phyloP scores from a whole-genome alignment of 2,888 invertebrate genomes.

The Venustoraphidia nigricollis region DNA sequence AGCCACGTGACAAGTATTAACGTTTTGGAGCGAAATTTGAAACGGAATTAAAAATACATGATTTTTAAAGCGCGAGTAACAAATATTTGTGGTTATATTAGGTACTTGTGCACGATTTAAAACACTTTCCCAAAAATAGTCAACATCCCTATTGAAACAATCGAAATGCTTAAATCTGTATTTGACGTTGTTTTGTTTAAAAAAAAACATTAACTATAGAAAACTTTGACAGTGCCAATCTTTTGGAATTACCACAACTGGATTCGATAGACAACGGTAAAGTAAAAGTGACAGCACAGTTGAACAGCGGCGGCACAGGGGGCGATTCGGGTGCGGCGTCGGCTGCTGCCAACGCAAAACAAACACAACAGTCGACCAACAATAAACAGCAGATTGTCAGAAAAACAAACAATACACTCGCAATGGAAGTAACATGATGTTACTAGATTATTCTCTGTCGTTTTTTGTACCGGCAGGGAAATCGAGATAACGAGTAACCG shows the following conservation, averaged over 20 bases:
- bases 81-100: too few species aligned
- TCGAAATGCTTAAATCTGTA: too few species aligned
- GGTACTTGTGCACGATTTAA: too few species aligned
- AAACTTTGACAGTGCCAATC: neutral
- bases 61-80: too few species aligned
- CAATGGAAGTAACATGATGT: conserved; percentile 48
- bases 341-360: conserved; percentile 17
- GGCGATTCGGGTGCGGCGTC: conserved; percentile 13
- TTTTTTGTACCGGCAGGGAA: neutral
- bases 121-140: too few species aligned
- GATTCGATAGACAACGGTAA: neutral
- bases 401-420: conserved; percentile 33
- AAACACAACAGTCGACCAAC: conserved; percentile 19
- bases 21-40: too few species aligned
- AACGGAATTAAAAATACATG: too few species aligned
- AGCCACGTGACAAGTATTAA: too few species aligned
- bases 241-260: neutral
- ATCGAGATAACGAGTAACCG: neutral
- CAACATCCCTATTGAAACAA: too few species aligned
- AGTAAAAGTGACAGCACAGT: neutral
- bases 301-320: too few species aligned
- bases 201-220: neutral
- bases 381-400: conserved; percentile 25
- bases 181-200: too few species aligned
- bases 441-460: conserved; percentile 19